Evolutionary conservation across 2,113 vertebrate species (phyloP).

Genomic region (Embiotoca jacksoni): DNA sequence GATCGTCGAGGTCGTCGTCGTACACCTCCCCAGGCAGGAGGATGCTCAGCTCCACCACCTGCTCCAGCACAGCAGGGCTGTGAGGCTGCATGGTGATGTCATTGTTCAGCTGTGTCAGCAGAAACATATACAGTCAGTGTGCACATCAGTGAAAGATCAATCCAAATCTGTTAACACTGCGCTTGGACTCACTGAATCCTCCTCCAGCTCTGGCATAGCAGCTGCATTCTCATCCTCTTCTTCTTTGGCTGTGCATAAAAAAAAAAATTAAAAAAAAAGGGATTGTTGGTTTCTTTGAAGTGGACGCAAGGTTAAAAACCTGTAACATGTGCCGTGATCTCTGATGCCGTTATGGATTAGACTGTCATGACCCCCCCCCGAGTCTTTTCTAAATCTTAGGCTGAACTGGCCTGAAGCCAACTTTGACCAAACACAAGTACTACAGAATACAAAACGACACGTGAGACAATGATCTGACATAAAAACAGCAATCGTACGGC

Average conservation of each 20-base stretch:
- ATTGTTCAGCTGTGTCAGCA: conserved; percentile 87
- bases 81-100: conserved; percentile 84
- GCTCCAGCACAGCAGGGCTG: conserved; percentile 76
- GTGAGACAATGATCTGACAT: not conserved
- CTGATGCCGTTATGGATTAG: conserved; percentile 34
- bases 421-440: conserved; percentile 10
- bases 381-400: conserved; percentile 4
- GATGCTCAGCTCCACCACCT: conserved; percentile 90
- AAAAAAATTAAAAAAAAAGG: not conserved
- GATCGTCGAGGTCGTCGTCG: conserved; percentile 85
- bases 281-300: conserved; percentile 24
- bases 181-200: conserved; percentile 54
- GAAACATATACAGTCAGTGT: not conserved
- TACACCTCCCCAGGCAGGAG: conserved; percentile 86
- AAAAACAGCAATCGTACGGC: not conserved
- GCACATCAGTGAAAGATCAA: not conserved
- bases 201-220: conserved; percentile 28
- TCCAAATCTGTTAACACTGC: not conserved
- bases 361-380: conserved; percentile 4
- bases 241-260: not conserved
- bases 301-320: conserved; percentile 28
- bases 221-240: conserved; percentile 22
- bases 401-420: conserved; percentile 8
- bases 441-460: conserved; percentile 4
- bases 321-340: conserved; percentile 12